Percentiles rank a stretch among this genome's conserved stretches.
Evolutionary conservation across 2,797 vertebrate genomes (phyloP).

Genomic region (Pseudochirops cupreus): DNA sequence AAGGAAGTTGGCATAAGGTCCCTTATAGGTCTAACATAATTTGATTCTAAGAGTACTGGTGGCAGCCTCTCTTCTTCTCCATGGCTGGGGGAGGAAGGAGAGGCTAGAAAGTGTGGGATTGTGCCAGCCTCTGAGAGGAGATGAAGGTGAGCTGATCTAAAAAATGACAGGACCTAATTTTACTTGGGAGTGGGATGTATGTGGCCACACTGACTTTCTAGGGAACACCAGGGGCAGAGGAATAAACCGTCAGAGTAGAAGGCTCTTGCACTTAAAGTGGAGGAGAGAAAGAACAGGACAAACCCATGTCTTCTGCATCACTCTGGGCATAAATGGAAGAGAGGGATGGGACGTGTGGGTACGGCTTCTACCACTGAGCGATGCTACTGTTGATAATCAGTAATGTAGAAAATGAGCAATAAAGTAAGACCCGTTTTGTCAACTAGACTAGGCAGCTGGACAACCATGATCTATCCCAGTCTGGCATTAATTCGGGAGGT

Average conservation of each 20-base stretch:
- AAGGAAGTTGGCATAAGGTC: background rate
- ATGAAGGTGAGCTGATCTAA: background rate
- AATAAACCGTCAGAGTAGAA: background rate
- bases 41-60: background rate
- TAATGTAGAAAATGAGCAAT: background rate
- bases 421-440: background rate
- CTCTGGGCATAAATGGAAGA: background rate
- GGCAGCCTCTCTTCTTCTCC: background rate
- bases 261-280: background rate
- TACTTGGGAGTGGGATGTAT: background rate
- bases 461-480: background rate
- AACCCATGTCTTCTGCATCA: background rate
- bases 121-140: background rate
- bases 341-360: background rate
- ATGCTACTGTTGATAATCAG: background rate
- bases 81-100: background rate
- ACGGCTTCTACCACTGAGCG: background rate
- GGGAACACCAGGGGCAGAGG: background rate
- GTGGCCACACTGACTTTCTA: background rate
- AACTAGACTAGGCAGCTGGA: background rate
- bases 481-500: background rate
- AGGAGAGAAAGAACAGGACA: background rate
- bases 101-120: background rate
- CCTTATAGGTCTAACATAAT: background rate
- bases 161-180: background rate